Evolutionary conservation across 2,797 vertebrate genomes (phyloP), one percentile per base, ranked within the genome.

Genomic region (Galaxias olidus): DNA sequence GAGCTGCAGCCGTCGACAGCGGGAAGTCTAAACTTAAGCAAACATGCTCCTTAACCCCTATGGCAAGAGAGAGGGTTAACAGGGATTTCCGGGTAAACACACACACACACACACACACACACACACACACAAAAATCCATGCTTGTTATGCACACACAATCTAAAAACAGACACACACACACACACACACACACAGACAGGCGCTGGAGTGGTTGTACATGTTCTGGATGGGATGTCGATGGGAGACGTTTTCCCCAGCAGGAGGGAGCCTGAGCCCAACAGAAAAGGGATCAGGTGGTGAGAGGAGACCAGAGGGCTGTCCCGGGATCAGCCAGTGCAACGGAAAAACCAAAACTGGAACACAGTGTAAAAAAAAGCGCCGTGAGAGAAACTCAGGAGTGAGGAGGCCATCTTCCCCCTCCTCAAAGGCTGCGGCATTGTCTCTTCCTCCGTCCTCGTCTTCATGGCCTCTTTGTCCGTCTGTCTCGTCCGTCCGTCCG

Each of bases 341-440:
- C 96, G 89, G 82, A 94, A 96, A 94, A 71, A 89, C 91, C 91
- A 91, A 96, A n/a, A 94, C 92, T 93, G 93, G 94, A 96, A 96
- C 95, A 97, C 96, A 96, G 96, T 96, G 95, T 98, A 98, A 96
- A 98, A 30, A n/a, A 98, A 99, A 98, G 86, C 94, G 91, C 91
- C 91, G 94, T 95, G 94, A 94, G 95, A 96, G 95, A 97, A 97
- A 93, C 89, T 93, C 92, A 93, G 94, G 96, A 93, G 90, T 87
- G 87, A 88, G 85, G 89, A 93, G 93, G 92, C 90, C n/a, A n/a
- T n/a, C 91, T 95, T 93, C 92, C 84, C 90, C 91, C 91, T 95
- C 91, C 91, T 91, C 94, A 95, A 93, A 96, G 94, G 94, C 95
- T 93, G 94, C 85, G 87, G 93, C 84, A 83, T 91, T 82, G 89